Percentiles rank a stretch among this genome's conserved stretches.
phyloP scores from a whole-genome alignment of 2,797 vertebrate genomes.

The Eulemur albifrons region DNA sequence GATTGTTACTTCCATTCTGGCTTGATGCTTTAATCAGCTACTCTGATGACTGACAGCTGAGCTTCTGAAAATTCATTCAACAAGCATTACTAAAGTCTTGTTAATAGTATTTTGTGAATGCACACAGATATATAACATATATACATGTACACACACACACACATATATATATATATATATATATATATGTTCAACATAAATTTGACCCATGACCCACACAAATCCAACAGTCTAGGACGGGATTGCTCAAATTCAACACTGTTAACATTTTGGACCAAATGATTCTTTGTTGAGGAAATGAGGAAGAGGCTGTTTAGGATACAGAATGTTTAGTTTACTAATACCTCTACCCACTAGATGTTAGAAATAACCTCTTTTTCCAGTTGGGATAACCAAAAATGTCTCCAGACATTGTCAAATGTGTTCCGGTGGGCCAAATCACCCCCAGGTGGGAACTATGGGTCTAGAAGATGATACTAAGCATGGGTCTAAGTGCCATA shows the following conservation, averaged over 20 bases:
- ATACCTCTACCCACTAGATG: not conserved
- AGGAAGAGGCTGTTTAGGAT: not conserved
- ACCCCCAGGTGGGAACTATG: not conserved
- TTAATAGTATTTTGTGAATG: not conserved
- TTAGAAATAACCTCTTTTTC: not conserved
- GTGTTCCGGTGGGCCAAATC: not conserved
- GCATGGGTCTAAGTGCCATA: not conserved
- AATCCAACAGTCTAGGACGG: not conserved
- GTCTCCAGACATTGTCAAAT: not conserved
- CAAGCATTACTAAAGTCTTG: not conserved
- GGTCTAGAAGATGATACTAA: not conserved
- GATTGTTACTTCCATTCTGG: not conserved
- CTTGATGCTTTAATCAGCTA: not conserved
- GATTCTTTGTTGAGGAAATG: not conserved
- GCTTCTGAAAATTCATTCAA: not conserved
- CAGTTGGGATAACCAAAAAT: not conserved
- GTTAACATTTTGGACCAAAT: not conserved
- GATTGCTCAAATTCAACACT: not conserved
- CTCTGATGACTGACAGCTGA: not conserved
- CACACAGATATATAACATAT: not conserved
- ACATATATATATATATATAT: accelerated
- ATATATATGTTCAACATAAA: not conserved
- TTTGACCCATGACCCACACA: not conserved
- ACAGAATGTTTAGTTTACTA: not conserved
- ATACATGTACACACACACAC: not conserved